phyloP scores from a whole-genome alignment of 2,888 invertebrate genomes.

The Lepidocyrtoides sp. region DNA sequence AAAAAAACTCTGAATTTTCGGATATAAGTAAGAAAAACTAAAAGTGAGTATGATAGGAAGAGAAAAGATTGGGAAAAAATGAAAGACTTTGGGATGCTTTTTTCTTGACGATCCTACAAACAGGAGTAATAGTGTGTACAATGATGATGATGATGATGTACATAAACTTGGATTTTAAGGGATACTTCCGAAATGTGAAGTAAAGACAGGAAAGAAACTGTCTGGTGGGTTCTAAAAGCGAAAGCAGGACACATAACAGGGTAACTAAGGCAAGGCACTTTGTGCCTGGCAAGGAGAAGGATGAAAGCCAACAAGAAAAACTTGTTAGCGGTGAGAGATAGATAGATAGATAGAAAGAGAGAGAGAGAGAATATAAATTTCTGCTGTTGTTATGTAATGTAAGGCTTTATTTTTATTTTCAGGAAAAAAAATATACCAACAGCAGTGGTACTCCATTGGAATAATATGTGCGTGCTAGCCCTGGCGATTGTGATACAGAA shows the following conservation, averaged over 20 bases:
- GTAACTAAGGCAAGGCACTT: neutral
- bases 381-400: neutral
- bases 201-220: neutral
- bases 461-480: too few relatives aligned
- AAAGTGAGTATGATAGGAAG: too few relatives aligned
- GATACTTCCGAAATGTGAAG: neutral
- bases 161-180: conserved; percentile 6
- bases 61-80: too few relatives aligned
- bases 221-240: neutral
- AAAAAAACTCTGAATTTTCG: too few relatives aligned
- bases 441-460: too few relatives aligned
- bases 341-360: neutral
- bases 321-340: neutral
- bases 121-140: neutral
- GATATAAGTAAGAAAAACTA: too few relatives aligned
- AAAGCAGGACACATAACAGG: neutral
- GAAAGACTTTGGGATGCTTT: neutral
- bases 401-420: neutral
- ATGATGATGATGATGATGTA: neutral
- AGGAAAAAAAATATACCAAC: too few relatives aligned
- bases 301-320: conserved; percentile 5
- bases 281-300: neutral
- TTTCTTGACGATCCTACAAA: neutral
- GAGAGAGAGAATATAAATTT: neutral
- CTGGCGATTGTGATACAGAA: too few relatives aligned